Percentiles rank a stretch among this genome's conserved stretches.
Conservation (phyloP, 2,797 vertebrate species). For the Melopsittacus undulatus region DNA sequence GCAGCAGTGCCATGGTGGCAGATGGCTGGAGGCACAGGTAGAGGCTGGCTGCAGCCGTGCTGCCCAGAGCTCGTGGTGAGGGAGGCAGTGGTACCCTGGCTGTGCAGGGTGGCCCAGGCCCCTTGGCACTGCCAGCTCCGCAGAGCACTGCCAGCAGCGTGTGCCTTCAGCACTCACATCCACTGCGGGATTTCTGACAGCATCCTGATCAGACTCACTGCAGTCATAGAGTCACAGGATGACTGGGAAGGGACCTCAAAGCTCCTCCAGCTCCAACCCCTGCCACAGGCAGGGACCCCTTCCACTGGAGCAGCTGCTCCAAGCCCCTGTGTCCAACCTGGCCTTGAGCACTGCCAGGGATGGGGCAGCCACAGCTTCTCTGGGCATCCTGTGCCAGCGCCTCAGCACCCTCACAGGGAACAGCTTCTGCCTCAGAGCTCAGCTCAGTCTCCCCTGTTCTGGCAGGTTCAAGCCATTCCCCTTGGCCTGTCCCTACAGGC, state of each 20-base stretch:
- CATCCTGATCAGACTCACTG: not conserved
- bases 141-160: fast-evolving
- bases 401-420: no score
- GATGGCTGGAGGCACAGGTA: not conserved
- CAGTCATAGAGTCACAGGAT: not conserved
- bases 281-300: no score
- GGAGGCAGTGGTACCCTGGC: fast-evolving
- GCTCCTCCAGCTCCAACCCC: not conserved
- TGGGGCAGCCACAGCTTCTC: no score
- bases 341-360: no score
- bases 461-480: no score
- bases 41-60: not conserved
- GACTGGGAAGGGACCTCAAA: not conserved
- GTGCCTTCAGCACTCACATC: not conserved
- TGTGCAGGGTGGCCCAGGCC: not conserved
- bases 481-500: no score
- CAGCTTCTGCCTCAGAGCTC: no score
- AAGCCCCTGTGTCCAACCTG: no score
- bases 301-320: no score
- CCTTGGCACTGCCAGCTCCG: not conserved
- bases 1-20: not conserved
- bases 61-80: not conserved
- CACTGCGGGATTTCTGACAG: fast-evolving
- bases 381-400: no score
- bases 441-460: no score